Evolutionary conservation across 2,113 vertebrate species (phyloP).

Genomic region (Cyanoderma ruficeps): DNA sequence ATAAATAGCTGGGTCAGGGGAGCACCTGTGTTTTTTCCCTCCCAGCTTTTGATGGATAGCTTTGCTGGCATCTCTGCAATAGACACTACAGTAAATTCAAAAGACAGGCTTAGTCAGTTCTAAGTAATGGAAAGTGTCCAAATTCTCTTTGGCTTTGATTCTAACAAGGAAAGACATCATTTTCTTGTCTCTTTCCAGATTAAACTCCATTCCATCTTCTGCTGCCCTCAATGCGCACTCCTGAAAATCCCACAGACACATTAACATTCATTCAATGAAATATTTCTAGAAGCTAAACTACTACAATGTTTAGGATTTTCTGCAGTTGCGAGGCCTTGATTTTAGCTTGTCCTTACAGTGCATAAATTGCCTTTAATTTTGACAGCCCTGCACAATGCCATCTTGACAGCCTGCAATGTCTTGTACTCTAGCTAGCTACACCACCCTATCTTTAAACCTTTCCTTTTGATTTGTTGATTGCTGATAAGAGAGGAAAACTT

Average conservation of each 20-base stretch:
- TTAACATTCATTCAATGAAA: slow-evolving; percentile 62
- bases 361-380: slow-evolving; percentile 26
- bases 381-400: not conserved
- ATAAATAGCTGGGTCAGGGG: slow-evolving; percentile 55
- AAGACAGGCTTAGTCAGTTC: slow-evolving; percentile 60
- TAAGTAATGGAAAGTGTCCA: slow-evolving; percentile 55
- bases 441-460: not conserved
- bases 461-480: not conserved
- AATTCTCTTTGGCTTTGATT: slow-evolving; percentile 63
- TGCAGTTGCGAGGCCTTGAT: slow-evolving; percentile 17
- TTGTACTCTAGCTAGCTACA: not conserved
- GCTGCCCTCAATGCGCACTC: slow-evolving; percentile 28
- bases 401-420: not conserved
- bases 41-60: slow-evolving; percentile 56
- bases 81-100: slow-evolving; percentile 63
- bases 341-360: not conserved
- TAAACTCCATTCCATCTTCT: slow-evolving; percentile 61
- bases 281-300: slow-evolving; percentile 51
- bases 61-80: slow-evolving; percentile 65
- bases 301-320: slow-evolving; percentile 41
- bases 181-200: slow-evolving; percentile 63
- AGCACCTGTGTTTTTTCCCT: slow-evolving; percentile 62
- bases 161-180: slow-evolving; percentile 60
- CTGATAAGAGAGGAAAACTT: not conserved
- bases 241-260: slow-evolving; percentile 55